Evolutionary conservation across 2,113 vertebrate species (phyloP), one percentile per base, ranked within the genome.

Genomic region (Hippopotamus amphibius): DNA sequence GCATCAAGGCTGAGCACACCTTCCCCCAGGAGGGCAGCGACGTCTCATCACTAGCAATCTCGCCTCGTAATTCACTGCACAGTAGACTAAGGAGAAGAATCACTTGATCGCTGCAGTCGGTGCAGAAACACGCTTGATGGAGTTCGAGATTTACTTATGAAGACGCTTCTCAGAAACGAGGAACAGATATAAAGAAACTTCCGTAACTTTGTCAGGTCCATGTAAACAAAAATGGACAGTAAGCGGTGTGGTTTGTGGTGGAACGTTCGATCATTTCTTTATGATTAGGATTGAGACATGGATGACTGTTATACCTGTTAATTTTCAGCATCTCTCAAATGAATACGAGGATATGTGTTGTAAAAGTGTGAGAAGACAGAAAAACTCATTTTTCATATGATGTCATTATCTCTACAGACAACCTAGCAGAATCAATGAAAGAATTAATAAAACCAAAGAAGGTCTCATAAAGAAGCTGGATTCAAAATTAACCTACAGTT

Each of bases 341-440:
- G 43, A 37, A 19, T 15, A 2, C 2, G 37, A 48, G 50, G 24
- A 13, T 7, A 2, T 0, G 8, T 4, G 61, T 59, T 10, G 0
- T 48, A 15, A 21, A 69, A n/a, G 11, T 16, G 6, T n/a, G 66
- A 59, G 21, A 19, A 21, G 50, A 37, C 21, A 33, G 50, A 66
- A 2, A 7, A 30, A 6, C 50, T 30, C 16, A 6, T 28, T 43
- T 81, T 63, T 17, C 37, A 24, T 8, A 4, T 0, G 11, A 28
- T 17, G 0, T 28, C 17, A 17, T 15, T 16, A 16, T 69, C 89
- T 30, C 1, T 8, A 43, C 7, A 74, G 83, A 79, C 77, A 46
- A 55, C 30, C 15, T 14, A 28, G 53, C 8, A 16, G 65, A 61
- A 33, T 26, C 13, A 37, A 21, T 37, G 71, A 17, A 37, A n/a